phyloP scores from a whole-genome alignment of 2,113 vertebrate genomes.

The Alaudala cheleensis region DNA sequence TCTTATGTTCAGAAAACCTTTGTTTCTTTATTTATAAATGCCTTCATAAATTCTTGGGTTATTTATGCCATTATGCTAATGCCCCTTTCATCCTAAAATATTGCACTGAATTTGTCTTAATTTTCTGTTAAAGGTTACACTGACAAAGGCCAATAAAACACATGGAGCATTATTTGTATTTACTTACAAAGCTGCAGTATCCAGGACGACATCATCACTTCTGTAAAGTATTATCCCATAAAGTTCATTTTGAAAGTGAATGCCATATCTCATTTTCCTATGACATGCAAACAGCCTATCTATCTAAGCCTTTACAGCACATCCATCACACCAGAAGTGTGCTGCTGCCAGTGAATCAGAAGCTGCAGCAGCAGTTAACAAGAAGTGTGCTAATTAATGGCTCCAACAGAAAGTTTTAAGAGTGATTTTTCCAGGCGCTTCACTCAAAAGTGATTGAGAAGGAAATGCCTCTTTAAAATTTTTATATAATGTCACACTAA shows the following conservation, averaged over 20 bases:
- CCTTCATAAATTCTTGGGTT: background rate
- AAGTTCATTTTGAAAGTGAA: conserved; percentile 35
- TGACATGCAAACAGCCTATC: background rate
- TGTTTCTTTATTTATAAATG: background rate
- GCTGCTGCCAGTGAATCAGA: conserved; percentile 14
- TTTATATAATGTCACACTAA: conserved; percentile 59
- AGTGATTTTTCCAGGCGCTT: background rate
- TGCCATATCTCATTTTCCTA: conserved; percentile 11
- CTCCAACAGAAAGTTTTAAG: conserved; percentile 2
- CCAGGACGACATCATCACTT: background rate
- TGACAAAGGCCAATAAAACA: conserved; percentile 5
- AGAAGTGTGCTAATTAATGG: conserved; percentile 14
- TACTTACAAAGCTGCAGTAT: background rate
- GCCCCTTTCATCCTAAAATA: background rate
- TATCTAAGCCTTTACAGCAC: background rate
- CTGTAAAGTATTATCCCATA: background rate
- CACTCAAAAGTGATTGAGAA: conserved; percentile 19
- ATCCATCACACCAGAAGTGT: background rate
- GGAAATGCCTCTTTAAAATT: conserved; percentile 40
- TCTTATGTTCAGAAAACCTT: background rate
- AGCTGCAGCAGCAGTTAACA: conserved; percentile 23
- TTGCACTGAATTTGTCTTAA: background rate
- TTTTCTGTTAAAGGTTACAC: conserved; percentile 21
- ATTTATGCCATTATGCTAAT: background rate
- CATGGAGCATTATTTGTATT: conserved; percentile 12